Base-by-base conservation (phyloP, 2,113 vertebrate genomes). In the Pelmatolapia mariae region DNA sequence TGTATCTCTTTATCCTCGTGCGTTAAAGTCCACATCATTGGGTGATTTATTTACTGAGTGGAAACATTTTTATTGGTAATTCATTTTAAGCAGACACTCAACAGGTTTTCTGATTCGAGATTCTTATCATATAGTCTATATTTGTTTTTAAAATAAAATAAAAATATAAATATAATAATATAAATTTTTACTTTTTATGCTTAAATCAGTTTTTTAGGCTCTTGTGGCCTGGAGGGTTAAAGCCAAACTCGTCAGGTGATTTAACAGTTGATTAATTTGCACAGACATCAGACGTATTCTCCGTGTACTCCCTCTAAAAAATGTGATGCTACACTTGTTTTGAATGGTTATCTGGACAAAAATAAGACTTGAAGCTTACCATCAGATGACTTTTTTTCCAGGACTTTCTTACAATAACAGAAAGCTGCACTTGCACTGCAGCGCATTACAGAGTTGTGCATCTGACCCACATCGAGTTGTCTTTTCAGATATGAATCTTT, bases 81-180 rank as follows among this genome's bases (percentile, higher is more conserved):
- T 31, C 0, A 19, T 78, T 78, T 31, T 2, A 78, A 78, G 6
- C 71, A 47, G 0, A 19, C 1, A 0, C 6, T 31, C 45, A 43
- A 10, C 22, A 45, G 1, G 1, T 45, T 43, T 73, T 45, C 71
- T 31, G 24, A 29, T 31, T 78, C 7, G 29, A 50, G 3, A 29
- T 2, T 31, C 71, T n/a, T 50, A 8, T 50, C 18, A n/a, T 66
- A 38, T 5, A 38, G 10, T 66, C 18, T 36, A 5, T 29, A 76
- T 76, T 76, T 29, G 22, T 26, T 47, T 29, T n/a, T n/a, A n/a
- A n/a, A n/a, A n/a, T n/a, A n/a, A n/a, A n/a, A n/a, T n/a, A n/a
- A n/a, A n/a, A n/a, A n/a, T n/a, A n/a, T n/a, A n/a, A n/a, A n/a
- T n/a, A n/a, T n/a, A n/a, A n/a, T n/a, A n/a, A n/a, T n/a, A n/a